These are phyloP conservation scores for Acanthurus lineatus DNA, from an alignment of 2,797 vertebrate genomes.

Conservation along the genomic window DNA sequence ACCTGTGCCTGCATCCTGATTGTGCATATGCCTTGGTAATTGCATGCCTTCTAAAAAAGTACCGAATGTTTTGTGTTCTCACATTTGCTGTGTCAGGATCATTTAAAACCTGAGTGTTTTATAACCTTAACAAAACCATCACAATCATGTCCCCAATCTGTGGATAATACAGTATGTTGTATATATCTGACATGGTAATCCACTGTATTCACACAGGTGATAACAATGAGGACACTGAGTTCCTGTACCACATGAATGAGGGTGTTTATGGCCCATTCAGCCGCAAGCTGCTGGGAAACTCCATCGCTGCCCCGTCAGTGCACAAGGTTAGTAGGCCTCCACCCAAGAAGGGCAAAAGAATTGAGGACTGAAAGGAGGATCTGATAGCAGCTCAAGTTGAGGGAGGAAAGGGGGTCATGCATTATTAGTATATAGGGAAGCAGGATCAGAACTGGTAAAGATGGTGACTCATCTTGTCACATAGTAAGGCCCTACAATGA, in stretches of 20 bases:
- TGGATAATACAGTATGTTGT: slow-evolving; percentile 14
- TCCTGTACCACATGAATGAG: slow-evolving; percentile 97
- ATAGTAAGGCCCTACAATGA: background rate
- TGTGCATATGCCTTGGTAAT: background rate
- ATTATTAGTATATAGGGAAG: slow-evolving; percentile 28
- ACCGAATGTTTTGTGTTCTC: background rate
- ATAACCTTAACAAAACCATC: slow-evolving; percentile 19
- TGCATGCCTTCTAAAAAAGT: background rate
- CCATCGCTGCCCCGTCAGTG: slow-evolving; percentile 91
- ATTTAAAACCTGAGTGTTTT: background rate
- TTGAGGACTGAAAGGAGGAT: slow-evolving; percentile 45
- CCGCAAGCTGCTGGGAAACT: slow-evolving; percentile 93
- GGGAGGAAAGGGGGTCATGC: slow-evolving; percentile 28
- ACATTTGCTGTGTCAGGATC: background rate
- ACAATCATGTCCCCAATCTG: slow-evolving; percentile 2
- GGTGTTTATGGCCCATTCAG: slow-evolving; percentile 98
- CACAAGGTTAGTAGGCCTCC: slow-evolving; percentile 90
- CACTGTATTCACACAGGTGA: slow-evolving; percentile 76
- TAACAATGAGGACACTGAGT: slow-evolving; percentile 88
- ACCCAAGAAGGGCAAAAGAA: slow-evolving; percentile 34
- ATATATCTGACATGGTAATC: slow-evolving; percentile 34
- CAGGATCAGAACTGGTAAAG: background rate
- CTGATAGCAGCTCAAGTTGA: slow-evolving; percentile 18
- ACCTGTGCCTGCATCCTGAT: background rate
- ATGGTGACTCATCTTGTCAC: background rate